These are phyloP conservation scores for Ethmia dodecea DNA, from an alignment of 2,888 invertebrate species.

Conservation along the genomic window DNA sequence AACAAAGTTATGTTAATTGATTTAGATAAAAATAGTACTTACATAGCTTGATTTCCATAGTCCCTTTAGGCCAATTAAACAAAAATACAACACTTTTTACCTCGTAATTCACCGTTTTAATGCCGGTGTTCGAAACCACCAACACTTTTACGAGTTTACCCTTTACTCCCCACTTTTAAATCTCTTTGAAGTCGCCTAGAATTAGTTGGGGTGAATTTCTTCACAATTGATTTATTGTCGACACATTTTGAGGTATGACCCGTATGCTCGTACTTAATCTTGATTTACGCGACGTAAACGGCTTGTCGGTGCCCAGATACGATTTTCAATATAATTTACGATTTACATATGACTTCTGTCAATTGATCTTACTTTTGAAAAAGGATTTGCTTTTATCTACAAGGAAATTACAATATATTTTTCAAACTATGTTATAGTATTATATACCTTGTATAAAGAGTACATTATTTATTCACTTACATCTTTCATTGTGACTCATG, in stretches of 20 bases:
- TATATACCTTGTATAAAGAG: no score
- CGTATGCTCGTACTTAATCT: constrained; percentile 62
- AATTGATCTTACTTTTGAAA: constrained; percentile 4
- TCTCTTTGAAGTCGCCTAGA: constrained; percentile 59
- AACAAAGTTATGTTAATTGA: no score
- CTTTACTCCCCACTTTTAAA: constrained; percentile 36
- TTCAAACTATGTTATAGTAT: no score
- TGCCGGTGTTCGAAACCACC: constrained; percentile 17
- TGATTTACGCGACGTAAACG: constrained; percentile 63
- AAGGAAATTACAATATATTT: no score
- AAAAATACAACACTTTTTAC: constrained; percentile 18
- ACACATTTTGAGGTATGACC: constrained; percentile 62
- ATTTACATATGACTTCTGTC: constrained; percentile 39
- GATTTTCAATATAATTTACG: constrained; percentile 56
- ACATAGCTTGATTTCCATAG: constrained; percentile 2
- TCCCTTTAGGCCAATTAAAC: constrained; percentile 20
- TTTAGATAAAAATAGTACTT: no score
- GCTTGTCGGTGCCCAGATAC: constrained; percentile 46
- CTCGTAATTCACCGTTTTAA: constrained; percentile 12
- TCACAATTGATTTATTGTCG: constrained; percentile 63
- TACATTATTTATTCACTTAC: no score
- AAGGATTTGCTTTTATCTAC: no score
- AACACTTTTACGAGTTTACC: constrained; percentile 20
- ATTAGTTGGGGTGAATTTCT: constrained; percentile 64
- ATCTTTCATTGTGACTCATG: no score